Percentiles rank a stretch among this genome's conserved stretches.
These are phyloP conservation scores for Solenopsis invicta DNA, from an alignment of 1,140 invertebrate genomes.

Conservation along the genomic window DNA sequence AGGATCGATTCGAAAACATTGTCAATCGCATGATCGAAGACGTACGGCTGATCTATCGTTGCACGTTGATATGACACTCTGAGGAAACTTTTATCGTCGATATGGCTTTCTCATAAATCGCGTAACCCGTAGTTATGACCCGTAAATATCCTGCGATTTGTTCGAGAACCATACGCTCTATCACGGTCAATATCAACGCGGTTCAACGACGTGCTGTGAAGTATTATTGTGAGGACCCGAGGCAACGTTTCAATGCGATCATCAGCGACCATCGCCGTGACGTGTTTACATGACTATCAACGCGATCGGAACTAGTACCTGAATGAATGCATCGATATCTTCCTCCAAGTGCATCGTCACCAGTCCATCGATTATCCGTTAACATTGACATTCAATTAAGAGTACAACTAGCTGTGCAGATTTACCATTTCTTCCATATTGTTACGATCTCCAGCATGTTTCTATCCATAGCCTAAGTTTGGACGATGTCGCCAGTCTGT, in stretches of 20 bases:
- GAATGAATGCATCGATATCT: background rate
- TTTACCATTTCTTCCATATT: background rate
- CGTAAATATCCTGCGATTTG: background rate
- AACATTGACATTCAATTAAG: background rate
- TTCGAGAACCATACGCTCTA: background rate
- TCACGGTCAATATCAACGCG: background rate
- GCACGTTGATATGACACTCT: background rate
- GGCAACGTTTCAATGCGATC: background rate
- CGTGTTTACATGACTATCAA: conserved; percentile 25
- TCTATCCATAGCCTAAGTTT: background rate
- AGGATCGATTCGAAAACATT: background rate
- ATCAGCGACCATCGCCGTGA: background rate
- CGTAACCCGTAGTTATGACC: background rate
- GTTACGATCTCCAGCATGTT: background rate
- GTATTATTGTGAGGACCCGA: background rate
- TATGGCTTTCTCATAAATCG: background rate
- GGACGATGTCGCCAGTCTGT: background rate
- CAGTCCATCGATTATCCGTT: background rate
- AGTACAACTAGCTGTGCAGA: background rate
- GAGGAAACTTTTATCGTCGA: background rate
- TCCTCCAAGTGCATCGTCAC: background rate
- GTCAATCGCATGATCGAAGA: background rate
- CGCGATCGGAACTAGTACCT: background rate
- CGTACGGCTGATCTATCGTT: background rate
- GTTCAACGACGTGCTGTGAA: background rate